Conservation (phyloP, 2,888 invertebrate species). For the Chrysolina oricalcia region DNA sequence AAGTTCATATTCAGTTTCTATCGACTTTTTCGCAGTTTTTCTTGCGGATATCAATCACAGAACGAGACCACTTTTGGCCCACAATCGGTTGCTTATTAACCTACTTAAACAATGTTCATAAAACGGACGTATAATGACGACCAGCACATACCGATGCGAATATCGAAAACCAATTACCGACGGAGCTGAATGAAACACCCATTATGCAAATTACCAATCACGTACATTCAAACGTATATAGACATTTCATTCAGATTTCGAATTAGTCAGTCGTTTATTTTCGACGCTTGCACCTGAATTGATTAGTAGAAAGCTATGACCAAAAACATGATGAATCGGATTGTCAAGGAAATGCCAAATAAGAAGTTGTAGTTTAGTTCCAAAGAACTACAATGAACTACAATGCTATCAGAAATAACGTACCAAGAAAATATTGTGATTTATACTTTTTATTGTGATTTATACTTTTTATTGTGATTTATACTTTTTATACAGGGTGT, state of each 20-base stretch:
- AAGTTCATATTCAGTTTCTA: no score
- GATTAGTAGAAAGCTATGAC: constrained; percentile 19
- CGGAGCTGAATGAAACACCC: constrained; percentile 1
- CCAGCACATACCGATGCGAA: constrained; percentile 2
- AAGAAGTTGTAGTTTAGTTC: neutral
- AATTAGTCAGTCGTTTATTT: constrained; percentile 17
- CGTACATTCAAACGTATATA: constrained; percentile 7
- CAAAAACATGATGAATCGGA: neutral
- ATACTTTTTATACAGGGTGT: no score
- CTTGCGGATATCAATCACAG: neutral
- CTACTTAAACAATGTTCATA: neutral
- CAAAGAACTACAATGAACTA: constrained; percentile 28
- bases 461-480: no score
- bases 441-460: no score
- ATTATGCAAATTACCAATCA: constrained; percentile 16
- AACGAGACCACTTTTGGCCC: constrained; percentile 1
- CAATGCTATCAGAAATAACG: no score
- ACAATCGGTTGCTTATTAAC: neutral
- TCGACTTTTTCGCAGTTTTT: no score
- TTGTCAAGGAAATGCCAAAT: neutral
- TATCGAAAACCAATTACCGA: constrained; percentile 8
- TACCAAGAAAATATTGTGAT: no score
- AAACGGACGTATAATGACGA: neutral
- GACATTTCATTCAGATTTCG: constrained; percentile 24
- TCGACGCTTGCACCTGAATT: constrained; percentile 7